Percentiles rank a stretch among this genome's conserved stretches.
phyloP scores from a whole-genome alignment of 2,888 invertebrate genomes.

The Priocnemis perturbator region DNA sequence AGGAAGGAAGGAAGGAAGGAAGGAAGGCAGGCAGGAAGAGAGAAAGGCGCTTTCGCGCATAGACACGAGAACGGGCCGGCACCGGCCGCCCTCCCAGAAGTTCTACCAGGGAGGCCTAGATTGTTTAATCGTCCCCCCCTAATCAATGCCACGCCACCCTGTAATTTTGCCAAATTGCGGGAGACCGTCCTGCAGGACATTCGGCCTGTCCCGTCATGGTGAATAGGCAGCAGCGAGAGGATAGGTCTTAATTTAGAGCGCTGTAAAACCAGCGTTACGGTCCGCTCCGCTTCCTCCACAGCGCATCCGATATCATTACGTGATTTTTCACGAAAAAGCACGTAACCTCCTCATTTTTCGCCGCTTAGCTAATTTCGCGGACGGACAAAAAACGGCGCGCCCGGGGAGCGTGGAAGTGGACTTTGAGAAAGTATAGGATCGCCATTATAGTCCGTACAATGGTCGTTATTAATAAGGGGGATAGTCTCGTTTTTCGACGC shows the following conservation, averaged over 20 bases:
- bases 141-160: conserved; percentile 72
- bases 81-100: conserved; percentile 71
- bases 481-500: too few species aligned
- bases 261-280: conserved; percentile 33
- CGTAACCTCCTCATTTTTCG: background rate
- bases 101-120: conserved; percentile 73
- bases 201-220: conserved; percentile 38
- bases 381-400: too few species aligned
- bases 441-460: too few species aligned
- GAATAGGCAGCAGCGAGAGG: conserved; percentile 47
- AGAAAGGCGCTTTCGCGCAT: conserved; percentile 53
- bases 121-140: conserved; percentile 73
- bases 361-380: too few species aligned
- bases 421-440: too few species aligned
- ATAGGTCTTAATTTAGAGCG: conserved; percentile 65
- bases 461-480: too few species aligned
- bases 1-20: conserved; percentile 12
- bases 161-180: conserved; percentile 72
- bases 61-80: conserved; percentile 42
- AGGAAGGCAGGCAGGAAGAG: conserved; percentile 37
- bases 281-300: conserved; percentile 11
- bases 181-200: conserved; percentile 58
- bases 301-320: conserved; percentile 15
- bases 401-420: too few species aligned
- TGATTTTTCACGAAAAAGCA: conserved; percentile 21